Percentiles rank a stretch among this genome's conserved stretches.
Evolutionary conservation across 2,113 vertebrate genomes (phyloP).

Genomic region (Acanthochromis polyacanthus): DNA sequence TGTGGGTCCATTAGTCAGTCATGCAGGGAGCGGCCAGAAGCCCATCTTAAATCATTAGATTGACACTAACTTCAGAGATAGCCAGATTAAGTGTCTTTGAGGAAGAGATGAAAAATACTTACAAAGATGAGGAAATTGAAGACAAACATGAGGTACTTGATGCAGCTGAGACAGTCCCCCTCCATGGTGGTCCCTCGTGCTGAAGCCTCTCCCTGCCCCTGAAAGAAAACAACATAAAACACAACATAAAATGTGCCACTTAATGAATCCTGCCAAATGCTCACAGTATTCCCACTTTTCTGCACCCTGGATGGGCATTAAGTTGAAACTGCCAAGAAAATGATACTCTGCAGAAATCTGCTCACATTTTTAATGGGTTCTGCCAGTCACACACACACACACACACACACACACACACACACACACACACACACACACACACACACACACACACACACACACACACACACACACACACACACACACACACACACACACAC

Average conservation of each 20-base stretch:
- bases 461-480: constrained; percentile 19
- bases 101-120: constrained; percentile 81
- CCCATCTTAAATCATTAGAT: constrained; percentile 62
- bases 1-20: constrained; percentile 70
- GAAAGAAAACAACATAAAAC: constrained; percentile 51
- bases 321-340: constrained; percentile 60
- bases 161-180: constrained; percentile 95
- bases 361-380: constrained; percentile 67
- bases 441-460: no score
- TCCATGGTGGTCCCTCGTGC: constrained; percentile 89
- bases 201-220: constrained; percentile 86
- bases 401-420: constrained; percentile 12
- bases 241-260: constrained; percentile 33
- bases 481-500: constrained; percentile 21
- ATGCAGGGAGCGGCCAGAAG: constrained; percentile 45
- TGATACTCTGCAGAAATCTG: constrained; percentile 44
- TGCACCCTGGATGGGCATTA: constrained; percentile 48
- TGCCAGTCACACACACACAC: constrained; percentile 52
- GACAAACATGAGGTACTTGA: constrained; percentile 98
- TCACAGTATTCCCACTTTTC: constrained; percentile 37
- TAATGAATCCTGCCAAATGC: constrained; percentile 46
- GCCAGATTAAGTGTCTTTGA: constrained; percentile 44
- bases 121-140: constrained; percentile 98
- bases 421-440: constrained; percentile 20
- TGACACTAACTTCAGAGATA: constrained; percentile 64